Evolutionary conservation across 2,113 vertebrate species (phyloP).

Genomic region (Oreochromis tanganicae): DNA sequence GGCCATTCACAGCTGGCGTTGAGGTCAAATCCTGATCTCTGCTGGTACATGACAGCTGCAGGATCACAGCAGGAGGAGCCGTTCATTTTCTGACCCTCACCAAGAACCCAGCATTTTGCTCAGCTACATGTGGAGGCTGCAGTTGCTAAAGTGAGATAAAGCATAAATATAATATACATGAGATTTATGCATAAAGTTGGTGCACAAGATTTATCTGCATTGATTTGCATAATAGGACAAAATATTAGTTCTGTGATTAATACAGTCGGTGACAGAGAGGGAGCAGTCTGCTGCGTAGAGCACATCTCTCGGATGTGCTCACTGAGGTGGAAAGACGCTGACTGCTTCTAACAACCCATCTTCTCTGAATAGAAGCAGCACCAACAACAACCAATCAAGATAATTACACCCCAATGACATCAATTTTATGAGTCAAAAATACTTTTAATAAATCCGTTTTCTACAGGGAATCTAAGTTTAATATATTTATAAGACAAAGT

Average conservation of each 20-base stretch:
- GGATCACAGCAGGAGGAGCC: slow-evolving; percentile 3
- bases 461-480: not conserved
- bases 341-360: not conserved
- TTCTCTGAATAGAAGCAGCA: not conserved
- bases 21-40: not conserved
- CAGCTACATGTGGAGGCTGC: not conserved
- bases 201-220: not conserved
- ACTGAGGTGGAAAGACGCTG: not conserved
- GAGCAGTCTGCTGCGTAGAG: not conserved
- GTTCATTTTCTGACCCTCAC: slow-evolving; percentile 44
- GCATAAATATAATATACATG: not conserved
- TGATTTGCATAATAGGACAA: slow-evolving; percentile 1
- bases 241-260: not conserved
- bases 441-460: not conserved
- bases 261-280: not conserved
- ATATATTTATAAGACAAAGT: accelerated
- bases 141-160: not conserved
- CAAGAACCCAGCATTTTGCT: not conserved
- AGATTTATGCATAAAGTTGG: not conserved
- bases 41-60: slow-evolving; percentile 12
- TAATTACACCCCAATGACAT: not conserved
- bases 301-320: not conserved
- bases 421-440: not conserved
- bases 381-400: not conserved
- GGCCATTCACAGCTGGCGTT: slow-evolving; percentile 34